Conservation (phyloP, 1,140 invertebrate genomes). For the Rhopalosiphum padi region DNA sequence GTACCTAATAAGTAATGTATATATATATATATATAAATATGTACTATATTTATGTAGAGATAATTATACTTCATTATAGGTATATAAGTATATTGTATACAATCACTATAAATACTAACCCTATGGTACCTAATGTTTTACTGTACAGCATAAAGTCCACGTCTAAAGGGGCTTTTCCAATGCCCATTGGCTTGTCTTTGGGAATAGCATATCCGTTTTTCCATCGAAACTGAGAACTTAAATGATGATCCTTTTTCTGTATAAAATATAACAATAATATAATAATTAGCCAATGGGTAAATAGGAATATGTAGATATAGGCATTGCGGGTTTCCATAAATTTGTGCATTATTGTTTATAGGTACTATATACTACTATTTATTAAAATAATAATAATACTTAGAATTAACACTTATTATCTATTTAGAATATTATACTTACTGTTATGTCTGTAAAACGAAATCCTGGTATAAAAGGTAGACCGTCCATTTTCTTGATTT, state of each 20-base stretch:
- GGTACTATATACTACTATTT: neutral
- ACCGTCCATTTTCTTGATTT: constrained; percentile 40
- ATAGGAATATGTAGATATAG: neutral
- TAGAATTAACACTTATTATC: neutral
- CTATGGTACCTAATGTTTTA: neutral
- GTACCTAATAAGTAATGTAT: too few relatives aligned
- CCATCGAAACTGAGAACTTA: constrained; percentile 52
- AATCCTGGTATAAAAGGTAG: constrained; percentile 57
- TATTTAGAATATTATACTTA: neutral
- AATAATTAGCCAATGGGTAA: neutral
- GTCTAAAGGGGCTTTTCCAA: constrained; percentile 47
- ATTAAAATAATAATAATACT: neutral
- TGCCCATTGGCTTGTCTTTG: constrained; percentile 43
- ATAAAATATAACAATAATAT: neutral
- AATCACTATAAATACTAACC: constrained; percentile 5
- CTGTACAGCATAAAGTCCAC: constrained; percentile 20
- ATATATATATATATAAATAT: too few relatives aligned
- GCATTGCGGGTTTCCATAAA: neutral
- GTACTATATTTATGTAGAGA: too few relatives aligned
- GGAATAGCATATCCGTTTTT: constrained; percentile 59
- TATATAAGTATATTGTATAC: neutral
- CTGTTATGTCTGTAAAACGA: constrained; percentile 38
- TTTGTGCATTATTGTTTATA: neutral
- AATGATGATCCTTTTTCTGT: constrained; percentile 55
- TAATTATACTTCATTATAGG: too few relatives aligned